Base-by-base conservation (phyloP, 2,888 invertebrate genomes). In the Theretra japonica region DNA sequence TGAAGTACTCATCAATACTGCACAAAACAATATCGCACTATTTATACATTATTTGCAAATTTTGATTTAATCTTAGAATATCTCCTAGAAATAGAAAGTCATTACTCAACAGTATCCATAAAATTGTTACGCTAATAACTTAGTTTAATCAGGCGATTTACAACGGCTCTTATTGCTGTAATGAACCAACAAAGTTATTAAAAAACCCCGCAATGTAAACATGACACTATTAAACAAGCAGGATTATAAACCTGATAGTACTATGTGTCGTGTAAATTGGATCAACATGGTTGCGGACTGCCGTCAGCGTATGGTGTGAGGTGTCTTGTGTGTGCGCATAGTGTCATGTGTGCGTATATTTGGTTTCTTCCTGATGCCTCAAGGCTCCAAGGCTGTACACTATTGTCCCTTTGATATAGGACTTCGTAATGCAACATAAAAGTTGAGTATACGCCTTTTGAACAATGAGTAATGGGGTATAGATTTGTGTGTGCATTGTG, bases 261-360 rank as follows among this genome's bases (percentile, higher is more conserved):
- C 65, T 23, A 17, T 65, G 48, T 48, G 65, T 23, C 65, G 6
- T 23, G 41, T 41, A 48, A 65, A 48, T 21, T 65, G 23, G 21
- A 65, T 65, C 65, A 48, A 48, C 41, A 30, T 19, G 23, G 41
- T 23, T 23, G 41, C 21, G 21, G 15, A 17, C 23, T 65, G 65
- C 65, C 41, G 33, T 41, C 33, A 65, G 23, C 48, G 21, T 65
- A 65, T 65, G 65, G 65, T 48, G 33, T 65, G 23, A n/a, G 17
- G 53, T 4, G 53, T 19, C 6, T 4, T 53, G 50, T 53, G 50
- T 6, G 53, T 53, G 48, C 5, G 53, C 41, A 41, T 11, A 11
- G 41, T 41, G 41, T 15, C 41, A 41, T 41, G 41, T 41, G 15
- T 41, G 41, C 41, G 2, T 41, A 2, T 41, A 41, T 11, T 3